phyloP scores from a whole-genome alignment of 1,140 invertebrate species.

The Camponotus vicinus region DNA sequence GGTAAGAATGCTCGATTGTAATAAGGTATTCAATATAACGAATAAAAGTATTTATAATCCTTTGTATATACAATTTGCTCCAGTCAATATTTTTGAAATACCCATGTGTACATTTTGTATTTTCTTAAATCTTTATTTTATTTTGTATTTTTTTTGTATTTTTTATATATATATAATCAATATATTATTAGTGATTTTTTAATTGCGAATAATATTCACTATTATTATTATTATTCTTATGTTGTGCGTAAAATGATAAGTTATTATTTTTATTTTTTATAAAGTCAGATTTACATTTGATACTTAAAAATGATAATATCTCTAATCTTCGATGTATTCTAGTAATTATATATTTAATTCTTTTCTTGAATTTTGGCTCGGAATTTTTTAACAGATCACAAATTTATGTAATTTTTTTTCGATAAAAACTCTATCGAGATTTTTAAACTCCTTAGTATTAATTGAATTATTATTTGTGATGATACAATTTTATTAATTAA shows the following conservation, averaged over 20 bases:
- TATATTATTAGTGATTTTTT: background rate
- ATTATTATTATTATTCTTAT: background rate
- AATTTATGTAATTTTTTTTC: background rate
- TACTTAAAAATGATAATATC: too few relatives aligned
- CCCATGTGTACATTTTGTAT: background rate
- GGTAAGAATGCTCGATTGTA: conserved; percentile 66
- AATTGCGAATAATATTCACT: background rate
- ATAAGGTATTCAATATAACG: conserved; percentile 68
- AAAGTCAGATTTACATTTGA: too few relatives aligned
- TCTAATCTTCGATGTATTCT: too few relatives aligned
- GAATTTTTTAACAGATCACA: too few relatives aligned
- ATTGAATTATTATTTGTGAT: background rate
- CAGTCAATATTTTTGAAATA: background rate
- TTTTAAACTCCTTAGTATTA: background rate
- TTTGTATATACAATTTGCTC: conserved; percentile 41
- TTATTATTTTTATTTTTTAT: background rate
- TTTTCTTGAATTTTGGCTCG: too few relatives aligned
- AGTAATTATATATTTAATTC: too few relatives aligned
- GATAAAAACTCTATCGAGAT: background rate
- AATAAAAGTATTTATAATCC: conserved; percentile 74
- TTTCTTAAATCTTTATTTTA: background rate
- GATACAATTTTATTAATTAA: too few relatives aligned
- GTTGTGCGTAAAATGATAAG: background rate
- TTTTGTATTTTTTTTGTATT: too few relatives aligned
- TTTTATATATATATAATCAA: background rate